phyloP scores from a whole-genome alignment of 2,888 invertebrate species.

The Teinopalpus imperialis region DNA sequence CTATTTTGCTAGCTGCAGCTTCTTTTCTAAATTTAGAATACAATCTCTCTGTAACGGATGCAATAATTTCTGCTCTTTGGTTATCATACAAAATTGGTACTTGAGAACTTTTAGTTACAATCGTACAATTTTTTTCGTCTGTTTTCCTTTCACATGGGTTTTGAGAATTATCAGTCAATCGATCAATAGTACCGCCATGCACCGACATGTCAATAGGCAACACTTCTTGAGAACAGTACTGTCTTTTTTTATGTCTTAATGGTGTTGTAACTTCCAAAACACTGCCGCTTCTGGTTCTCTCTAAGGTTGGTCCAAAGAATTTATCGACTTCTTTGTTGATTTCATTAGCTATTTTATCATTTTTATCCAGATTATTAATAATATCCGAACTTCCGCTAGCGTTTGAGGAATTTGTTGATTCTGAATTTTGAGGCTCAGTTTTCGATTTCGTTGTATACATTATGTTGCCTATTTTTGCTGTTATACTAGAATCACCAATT shows the following conservation, averaged over 20 bases:
- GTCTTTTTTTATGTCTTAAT: conserved; percentile 60
- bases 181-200: conserved; percentile 30
- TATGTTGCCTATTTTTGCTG: conserved; percentile 63
- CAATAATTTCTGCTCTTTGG: conserved; percentile 86
- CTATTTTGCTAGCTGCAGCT: conserved; percentile 67
- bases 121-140: conserved; percentile 37
- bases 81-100: conserved; percentile 63
- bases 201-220: conserved; percentile 49
- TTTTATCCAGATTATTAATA: conserved; percentile 53
- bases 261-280: conserved; percentile 66
- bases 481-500: conserved; percentile 10
- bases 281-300: conserved; percentile 68
- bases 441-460: conserved; percentile 55
- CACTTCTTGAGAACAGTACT: conserved; percentile 74
- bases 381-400: conserved; percentile 64
- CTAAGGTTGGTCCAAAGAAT: conserved; percentile 62
- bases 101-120: conserved; percentile 44
- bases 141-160: conserved; percentile 45
- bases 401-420: conserved; percentile 54
- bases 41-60: conserved; percentile 86
- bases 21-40: conserved; percentile 82
- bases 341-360: conserved; percentile 51
- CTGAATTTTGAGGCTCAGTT: conserved; percentile 49
- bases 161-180: conserved; percentile 38
- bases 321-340: conserved; percentile 69